Conservation (phyloP, 2,113 vertebrate genomes). For the Megatriorchis doriae region DNA sequence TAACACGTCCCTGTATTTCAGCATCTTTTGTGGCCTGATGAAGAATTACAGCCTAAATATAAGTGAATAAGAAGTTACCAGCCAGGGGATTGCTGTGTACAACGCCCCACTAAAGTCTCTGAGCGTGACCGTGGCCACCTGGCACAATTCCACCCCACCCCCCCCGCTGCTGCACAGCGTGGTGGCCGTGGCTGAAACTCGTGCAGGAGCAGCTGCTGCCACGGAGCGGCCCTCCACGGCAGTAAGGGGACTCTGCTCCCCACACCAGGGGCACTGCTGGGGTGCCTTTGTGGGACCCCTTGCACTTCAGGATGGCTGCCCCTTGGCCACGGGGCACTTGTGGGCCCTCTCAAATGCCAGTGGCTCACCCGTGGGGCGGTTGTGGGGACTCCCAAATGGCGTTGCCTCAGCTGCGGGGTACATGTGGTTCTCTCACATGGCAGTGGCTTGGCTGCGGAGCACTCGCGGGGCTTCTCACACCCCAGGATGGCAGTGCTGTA, state of each 20-base stretch:
- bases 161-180: accelerated
- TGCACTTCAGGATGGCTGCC: accelerated
- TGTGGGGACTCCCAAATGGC: background rate
- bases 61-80: background rate
- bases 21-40: background rate
- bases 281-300: accelerated
- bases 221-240: background rate
- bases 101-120: background rate
- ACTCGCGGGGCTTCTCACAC: background rate
- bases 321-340: too few species aligned
- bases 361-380: accelerated
- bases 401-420: background rate
- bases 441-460: background rate
- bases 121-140: background rate
- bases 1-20: background rate
- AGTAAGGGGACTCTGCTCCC: background rate
- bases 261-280: accelerated
- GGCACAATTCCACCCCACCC: too few species aligned
- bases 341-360: background rate
- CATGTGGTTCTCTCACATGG: background rate
- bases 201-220: background rate
- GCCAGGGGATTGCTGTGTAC: background rate
- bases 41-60: background rate
- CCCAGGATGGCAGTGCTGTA: too few species aligned
- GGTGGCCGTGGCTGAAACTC: accelerated